Percentiles rank a stretch among this genome's conserved stretches.
These are phyloP conservation scores for Andrena camellia DNA, from an alignment of 2,888 invertebrate genomes.

Conservation along the genomic window DNA sequence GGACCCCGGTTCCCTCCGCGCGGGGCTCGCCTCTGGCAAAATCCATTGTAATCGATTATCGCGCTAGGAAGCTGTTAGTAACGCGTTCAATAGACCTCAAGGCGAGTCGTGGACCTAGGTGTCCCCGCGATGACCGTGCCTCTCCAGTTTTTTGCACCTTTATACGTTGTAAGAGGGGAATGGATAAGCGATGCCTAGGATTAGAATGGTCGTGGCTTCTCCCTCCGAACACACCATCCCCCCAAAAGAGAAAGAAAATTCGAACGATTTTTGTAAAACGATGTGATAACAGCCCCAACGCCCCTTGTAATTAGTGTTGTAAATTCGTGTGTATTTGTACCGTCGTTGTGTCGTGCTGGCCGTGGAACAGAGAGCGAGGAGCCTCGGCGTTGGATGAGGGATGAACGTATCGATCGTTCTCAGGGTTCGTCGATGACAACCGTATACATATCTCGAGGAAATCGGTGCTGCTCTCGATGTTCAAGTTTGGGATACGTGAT, in stretches of 20 bases:
- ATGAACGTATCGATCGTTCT: slow-evolving; percentile 42
- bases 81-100: slow-evolving; percentile 55
- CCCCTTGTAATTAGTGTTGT: neutral
- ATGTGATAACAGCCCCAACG: slow-evolving; percentile 39
- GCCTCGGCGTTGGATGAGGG: neutral
- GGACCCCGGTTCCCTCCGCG: neutral
- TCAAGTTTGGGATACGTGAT: slow-evolving; percentile 5
- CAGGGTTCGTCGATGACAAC: slow-evolving; percentile 23
- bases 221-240: neutral
- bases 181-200: neutral
- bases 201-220: slow-evolving; percentile 14
- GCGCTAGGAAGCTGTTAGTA: slow-evolving; percentile 40
- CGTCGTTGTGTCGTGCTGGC: slow-evolving; percentile 30
- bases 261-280: slow-evolving; percentile 47
- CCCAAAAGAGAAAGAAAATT: neutral
- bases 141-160: slow-evolving; percentile 77
- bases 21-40: neutral
- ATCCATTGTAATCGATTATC: slow-evolving; percentile 34
- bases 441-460: slow-evolving; percentile 52
- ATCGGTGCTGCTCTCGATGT: slow-evolving; percentile 24
- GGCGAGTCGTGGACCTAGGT: slow-evolving; percentile 52
- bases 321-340: slow-evolving; percentile 38
- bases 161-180: slow-evolving; percentile 61
- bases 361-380: neutral
- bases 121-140: slow-evolving; percentile 71